Evolutionary conservation across 2,797 vertebrate species (phyloP).

Genomic region (Ctenochaetus hawaiiensis): DNA sequence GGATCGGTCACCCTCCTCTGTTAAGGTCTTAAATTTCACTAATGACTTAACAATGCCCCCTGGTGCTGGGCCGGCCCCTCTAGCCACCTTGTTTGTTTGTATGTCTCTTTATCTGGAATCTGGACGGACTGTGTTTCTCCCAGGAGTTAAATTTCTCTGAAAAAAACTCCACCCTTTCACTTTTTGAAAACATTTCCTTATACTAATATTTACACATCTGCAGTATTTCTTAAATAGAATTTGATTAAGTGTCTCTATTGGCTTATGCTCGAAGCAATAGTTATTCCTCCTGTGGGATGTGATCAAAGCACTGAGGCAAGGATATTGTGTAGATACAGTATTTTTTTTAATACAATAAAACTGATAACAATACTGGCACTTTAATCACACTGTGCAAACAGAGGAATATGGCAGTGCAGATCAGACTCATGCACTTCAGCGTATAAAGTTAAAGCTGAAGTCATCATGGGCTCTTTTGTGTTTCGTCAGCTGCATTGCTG

Average conservation of each 20-base stretch:
- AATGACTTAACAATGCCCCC: conserved; percentile 87
- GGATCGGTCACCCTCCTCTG: conserved; percentile 56
- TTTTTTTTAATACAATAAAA: conserved; percentile 15
- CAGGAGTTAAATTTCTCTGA: conserved; percentile 48
- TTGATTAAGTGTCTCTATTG: conserved; percentile 29
- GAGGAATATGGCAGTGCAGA: neutral
- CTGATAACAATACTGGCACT: neutral
- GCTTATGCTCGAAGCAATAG: conserved; percentile 20
- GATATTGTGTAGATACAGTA: neutral
- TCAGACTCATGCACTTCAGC: neutral
- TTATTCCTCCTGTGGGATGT: conserved; percentile 19
- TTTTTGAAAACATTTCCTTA: conserved; percentile 49
- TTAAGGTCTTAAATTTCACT: conserved; percentile 84
- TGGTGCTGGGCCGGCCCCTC: conserved; percentile 67
- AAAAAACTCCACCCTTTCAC: conserved; percentile 17
- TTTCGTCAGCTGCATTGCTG: conserved; percentile 9
- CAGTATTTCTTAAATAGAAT: conserved; percentile 43
- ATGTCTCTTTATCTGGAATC: conserved; percentile 76
- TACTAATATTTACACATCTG: conserved; percentile 63
- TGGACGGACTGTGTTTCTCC: conserved; percentile 57
- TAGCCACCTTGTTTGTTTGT: conserved; percentile 78
- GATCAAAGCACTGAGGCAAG: conserved; percentile 1
- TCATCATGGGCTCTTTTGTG: neutral
- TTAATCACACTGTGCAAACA: neutral
- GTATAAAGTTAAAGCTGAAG: conserved; percentile 11